Percentiles rank a stretch among this genome's conserved stretches.
Evolutionary conservation across 23 tunicate species (phyloP).

Genomic region (Ascidia mentula): DNA sequence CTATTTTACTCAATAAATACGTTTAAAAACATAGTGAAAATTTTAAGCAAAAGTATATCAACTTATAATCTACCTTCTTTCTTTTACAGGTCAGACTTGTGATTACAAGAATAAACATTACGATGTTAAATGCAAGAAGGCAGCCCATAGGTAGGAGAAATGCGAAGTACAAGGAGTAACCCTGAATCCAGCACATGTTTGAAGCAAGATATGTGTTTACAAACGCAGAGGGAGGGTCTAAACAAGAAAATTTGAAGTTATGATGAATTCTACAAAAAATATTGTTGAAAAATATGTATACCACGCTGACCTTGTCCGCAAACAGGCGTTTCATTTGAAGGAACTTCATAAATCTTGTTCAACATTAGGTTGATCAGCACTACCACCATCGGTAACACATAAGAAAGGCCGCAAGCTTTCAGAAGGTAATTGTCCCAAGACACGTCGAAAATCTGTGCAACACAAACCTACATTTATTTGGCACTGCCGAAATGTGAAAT

Average conservation of each 20-base stretch:
- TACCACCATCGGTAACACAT: not conserved
- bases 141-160: slow-evolving; percentile 55
- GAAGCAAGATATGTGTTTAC: slow-evolving; percentile 26
- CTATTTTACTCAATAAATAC: no score
- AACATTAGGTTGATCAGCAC: not conserved
- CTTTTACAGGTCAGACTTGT: slow-evolving; percentile 16
- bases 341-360: not conserved
- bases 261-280: not conserved
- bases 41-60: no score
- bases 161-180: slow-evolving; percentile 42
- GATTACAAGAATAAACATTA: slow-evolving; percentile 32
- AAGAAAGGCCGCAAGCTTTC: not conserved
- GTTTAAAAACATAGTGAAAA: no score
- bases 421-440: not conserved
- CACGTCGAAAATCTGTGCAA: not conserved
- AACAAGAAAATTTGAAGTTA: slow-evolving; percentile 2
- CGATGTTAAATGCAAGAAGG: slow-evolving; percentile 34
- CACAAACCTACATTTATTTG: no score
- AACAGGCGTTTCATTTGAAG: not conserved
- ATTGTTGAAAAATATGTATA: not conserved
- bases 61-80: slow-evolving; percentile 41
- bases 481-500: not conserved
- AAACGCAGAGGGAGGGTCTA: not conserved
- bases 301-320: not conserved
- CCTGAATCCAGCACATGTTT: slow-evolving; percentile 69